Evolutionary conservation across 2,797 vertebrate genomes (phyloP), one percentile per base, ranked within the genome.

Genomic region (Tenualosa ilisha): DNA sequence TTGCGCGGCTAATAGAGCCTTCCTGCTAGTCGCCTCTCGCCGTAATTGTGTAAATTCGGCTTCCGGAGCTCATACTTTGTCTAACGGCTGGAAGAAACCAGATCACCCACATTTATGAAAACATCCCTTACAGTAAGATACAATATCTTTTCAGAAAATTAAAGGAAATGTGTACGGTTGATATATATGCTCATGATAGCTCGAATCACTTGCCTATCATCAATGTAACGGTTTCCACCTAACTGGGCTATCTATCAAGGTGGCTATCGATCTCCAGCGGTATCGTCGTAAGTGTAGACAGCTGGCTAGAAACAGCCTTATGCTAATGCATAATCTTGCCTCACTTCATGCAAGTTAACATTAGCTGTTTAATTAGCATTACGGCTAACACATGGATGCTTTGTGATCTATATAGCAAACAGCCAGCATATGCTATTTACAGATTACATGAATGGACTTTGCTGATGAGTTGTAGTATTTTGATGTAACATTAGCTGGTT

Each of bases 1-100:
- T 91, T 87, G 84, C 90, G 92, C 91, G 91, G 89, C 86, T 88
- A 90, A 92, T 89, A 89, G 82, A 90, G 90, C 87, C 89, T 91
- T 88, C 90, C 85, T 84, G 88, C 89, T 88, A 89, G 87, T 86
- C 88, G 54, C 85, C 86, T 85, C 88, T 85, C 68, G 86, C 86
- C 75, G 31, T 89, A 91, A 83, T 84, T 75, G 85, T 90, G 86
- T 88, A 83, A 86, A 86, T 86, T 88, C 87, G 85, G 85, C 90
- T 84, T 68, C 81, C 46, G 88, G 86, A 88, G 63, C 83, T 81
- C n/a, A 51, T 85, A 85, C 89, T 85, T 86, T 89, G 49, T 88
- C 68, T 85, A 86, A 87, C 63, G 40, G 79, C 75, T 84, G 83
- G 83, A 85, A 24, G 61, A 83, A 4, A 3, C 17, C 26, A 43